phyloP scores from a whole-genome alignment of 2,797 vertebrate species.

The Steatocranus sp. region DNA sequence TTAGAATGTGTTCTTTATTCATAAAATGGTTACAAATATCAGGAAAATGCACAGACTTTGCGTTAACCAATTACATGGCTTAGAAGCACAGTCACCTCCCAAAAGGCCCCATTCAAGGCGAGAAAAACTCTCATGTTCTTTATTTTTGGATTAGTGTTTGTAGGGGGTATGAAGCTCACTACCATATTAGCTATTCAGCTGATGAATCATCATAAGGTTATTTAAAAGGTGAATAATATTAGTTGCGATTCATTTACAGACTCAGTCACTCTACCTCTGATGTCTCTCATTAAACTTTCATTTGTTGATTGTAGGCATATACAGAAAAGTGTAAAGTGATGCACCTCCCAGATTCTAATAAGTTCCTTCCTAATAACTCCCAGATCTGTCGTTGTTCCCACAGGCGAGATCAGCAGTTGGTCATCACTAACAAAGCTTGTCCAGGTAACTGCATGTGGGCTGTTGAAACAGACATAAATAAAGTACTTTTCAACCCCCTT shows the following conservation, averaged over 20 bases:
- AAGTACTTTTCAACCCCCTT: background rate
- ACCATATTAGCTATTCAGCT: background rate
- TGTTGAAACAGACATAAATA: background rate
- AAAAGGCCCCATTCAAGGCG: accelerated
- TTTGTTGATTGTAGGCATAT: background rate
- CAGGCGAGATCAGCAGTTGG: background rate
- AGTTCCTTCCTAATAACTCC: background rate
- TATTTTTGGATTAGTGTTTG: background rate
- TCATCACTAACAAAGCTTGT: background rate
- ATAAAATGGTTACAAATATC: background rate
- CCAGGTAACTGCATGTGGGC: background rate
- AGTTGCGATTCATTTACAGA: background rate
- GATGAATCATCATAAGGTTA: background rate
- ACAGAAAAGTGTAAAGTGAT: background rate
- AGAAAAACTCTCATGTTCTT: background rate
- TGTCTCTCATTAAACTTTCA: background rate
- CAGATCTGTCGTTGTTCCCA: background rate
- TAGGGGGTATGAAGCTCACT: background rate
- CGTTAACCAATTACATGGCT: background rate
- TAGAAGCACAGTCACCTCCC: background rate
- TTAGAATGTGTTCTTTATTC: background rate
- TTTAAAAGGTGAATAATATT: background rate
- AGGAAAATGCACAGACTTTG: background rate
- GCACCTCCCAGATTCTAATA: background rate
- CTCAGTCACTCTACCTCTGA: background rate